Evolutionary conservation across 2,113 vertebrate genomes (phyloP), one percentile per base, ranked within the genome.

Genomic region (Albula goreensis): DNA sequence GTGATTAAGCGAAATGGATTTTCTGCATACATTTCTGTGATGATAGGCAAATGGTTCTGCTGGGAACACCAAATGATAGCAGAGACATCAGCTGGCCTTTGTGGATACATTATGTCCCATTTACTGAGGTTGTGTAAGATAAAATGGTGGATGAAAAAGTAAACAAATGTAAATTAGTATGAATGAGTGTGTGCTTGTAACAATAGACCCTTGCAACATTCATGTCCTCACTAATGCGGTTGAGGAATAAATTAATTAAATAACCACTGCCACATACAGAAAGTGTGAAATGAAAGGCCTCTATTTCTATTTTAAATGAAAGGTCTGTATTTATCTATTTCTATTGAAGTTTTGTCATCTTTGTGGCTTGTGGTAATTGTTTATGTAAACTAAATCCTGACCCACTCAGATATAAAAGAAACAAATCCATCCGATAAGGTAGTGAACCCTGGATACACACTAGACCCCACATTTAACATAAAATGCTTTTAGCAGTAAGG

Each of bases 401-500:
- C 22, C 89, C 89, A 91, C 85, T 89, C 90, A 95, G 92, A 94
- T 94, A 92, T 93, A 86, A 88, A 93, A 91, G 92, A 94, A 95
- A 90, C 87, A 91, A 91, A 95, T 94, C 91, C 92, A 92, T 96
- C 96, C 95, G 95, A 95, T 96, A 94, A 96, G 91, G 89, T 92
- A 10, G 22, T 19, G 31, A 77, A 70, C 19, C 15, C 63, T 93
- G 91, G 93, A 88, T 90, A 91, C 92, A 60, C 82, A 92, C 93
- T 91, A 93, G 90, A 92, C 91, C 91, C 92, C 92, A 92, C 92
- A 92, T 93, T 94, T 93, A 94, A 92, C 93, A 93, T 92, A 90
- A 95, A 94, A 96, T 96, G 94, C 94, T 96, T 96, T 97, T 95
- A 96, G 93, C 93, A 87, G 90, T 85, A 92, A 92, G 91, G 92